Evolutionary conservation across 2,113 vertebrate species (phyloP).

Genomic region (Erythrolamprus reginae): DNA sequence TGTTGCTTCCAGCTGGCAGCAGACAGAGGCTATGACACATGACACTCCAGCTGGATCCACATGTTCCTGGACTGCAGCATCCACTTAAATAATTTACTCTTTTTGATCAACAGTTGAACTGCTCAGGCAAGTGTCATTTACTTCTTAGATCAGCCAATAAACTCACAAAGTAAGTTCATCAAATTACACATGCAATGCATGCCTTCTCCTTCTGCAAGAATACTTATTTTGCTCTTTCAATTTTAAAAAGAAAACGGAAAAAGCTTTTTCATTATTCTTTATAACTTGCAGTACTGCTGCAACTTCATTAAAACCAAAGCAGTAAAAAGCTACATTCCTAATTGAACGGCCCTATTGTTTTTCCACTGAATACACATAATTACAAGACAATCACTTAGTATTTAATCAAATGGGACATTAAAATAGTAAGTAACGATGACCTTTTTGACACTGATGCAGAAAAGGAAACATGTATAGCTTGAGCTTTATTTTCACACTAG

Average conservation of each 20-base stretch:
- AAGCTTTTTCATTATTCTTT: slow-evolving; percentile 50
- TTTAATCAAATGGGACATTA: slow-evolving; percentile 68
- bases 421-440: slow-evolving; percentile 63
- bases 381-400: slow-evolving; percentile 60
- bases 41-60: slow-evolving; percentile 94
- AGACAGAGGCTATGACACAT: slow-evolving; percentile 79
- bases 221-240: slow-evolving; percentile 78
- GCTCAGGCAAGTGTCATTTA: slow-evolving; percentile 64
- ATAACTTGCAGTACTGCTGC: slow-evolving; percentile 47
- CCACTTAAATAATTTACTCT: slow-evolving; percentile 78
- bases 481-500: slow-evolving; percentile 30
- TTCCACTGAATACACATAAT: slow-evolving; percentile 63
- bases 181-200: slow-evolving; percentile 76
- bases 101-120: slow-evolving; percentile 79
- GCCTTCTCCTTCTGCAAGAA: slow-evolving; percentile 79
- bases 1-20: slow-evolving; percentile 83
- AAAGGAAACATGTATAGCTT: background rate
- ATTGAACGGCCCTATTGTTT: slow-evolving; percentile 62
- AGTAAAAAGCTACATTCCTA: slow-evolving; percentile 59
- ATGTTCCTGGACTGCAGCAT: slow-evolving; percentile 79
- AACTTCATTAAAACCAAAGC: slow-evolving; percentile 58
- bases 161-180: slow-evolving; percentile 83
- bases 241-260: slow-evolving; percentile 10
- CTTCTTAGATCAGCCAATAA: slow-evolving; percentile 67
- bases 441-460: slow-evolving; percentile 55